Conservation (phyloP, 2,113 vertebrate species). For the Dendrocopos noguchii region DNA sequence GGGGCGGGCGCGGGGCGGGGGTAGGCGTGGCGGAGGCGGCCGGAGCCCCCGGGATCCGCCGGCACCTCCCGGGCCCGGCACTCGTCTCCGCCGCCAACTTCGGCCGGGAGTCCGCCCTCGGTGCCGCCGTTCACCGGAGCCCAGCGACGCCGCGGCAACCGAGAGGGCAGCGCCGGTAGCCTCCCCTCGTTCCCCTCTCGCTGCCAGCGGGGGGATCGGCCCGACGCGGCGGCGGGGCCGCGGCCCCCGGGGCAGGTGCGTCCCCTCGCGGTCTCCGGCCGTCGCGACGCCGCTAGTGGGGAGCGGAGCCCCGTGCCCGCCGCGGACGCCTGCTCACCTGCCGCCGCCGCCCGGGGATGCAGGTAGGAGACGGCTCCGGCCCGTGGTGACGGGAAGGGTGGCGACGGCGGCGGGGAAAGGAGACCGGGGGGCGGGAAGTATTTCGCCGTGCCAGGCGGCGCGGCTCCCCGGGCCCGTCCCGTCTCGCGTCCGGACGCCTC, state of each 20-base stretch:
- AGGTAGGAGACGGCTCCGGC: neutral
- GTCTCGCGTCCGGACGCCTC: neutral
- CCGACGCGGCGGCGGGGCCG: neutral
- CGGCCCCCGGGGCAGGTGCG: neutral
- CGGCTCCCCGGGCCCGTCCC: neutral
- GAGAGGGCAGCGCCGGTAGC: neutral
- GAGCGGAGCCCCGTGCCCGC: slow-evolving; percentile 31
- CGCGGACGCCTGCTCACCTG: slow-evolving; percentile 15
- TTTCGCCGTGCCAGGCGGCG: neutral
- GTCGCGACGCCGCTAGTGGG: neutral
- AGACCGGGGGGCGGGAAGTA: neutral
- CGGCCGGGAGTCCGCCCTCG: neutral
- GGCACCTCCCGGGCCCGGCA: slow-evolving; percentile 33
- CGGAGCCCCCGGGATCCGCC: slow-evolving; percentile 50
- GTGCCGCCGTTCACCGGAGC: neutral
- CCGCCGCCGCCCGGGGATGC: neutral
- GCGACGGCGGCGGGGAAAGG: neutral
- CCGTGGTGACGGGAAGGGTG: neutral
- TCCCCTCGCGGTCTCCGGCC: neutral
- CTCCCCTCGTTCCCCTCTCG: neutral
- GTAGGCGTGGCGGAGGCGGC: slow-evolving; percentile 18
- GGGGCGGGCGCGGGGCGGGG: slow-evolving; percentile 39
- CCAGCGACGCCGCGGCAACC: neutral
- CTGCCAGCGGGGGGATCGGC: neutral
- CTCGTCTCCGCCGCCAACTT: neutral